Evolutionary conservation across 2,113 vertebrate genomes (phyloP).

Genomic region (Myiozetetes cayanensis): DNA sequence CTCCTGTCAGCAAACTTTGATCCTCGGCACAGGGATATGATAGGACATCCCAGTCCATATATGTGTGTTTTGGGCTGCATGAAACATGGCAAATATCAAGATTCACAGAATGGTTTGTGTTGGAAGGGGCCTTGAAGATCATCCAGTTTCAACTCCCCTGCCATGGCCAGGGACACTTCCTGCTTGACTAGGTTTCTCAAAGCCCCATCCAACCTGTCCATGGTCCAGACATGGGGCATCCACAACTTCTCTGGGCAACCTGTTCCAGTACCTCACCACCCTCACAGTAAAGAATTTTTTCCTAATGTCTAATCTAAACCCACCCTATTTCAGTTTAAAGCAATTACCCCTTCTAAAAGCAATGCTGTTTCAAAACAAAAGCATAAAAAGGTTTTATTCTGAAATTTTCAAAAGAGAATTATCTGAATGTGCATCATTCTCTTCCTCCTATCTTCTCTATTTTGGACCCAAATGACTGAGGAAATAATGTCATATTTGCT

Average conservation of each 20-base stretch:
- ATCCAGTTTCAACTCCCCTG: background rate
- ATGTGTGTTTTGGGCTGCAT: rapidly evolving
- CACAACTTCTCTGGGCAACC: background rate
- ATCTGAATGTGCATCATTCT: background rate
- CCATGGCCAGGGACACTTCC: background rate
- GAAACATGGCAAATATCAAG: background rate
- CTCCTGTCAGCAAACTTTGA: background rate
- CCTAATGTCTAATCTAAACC: background rate
- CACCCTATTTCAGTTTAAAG: background rate
- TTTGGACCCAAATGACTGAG: background rate
- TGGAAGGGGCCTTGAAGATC: background rate
- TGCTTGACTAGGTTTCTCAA: background rate
- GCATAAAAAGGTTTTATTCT: background rate
- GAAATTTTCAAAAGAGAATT: background rate
- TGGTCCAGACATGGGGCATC: background rate
- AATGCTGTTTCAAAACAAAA: background rate
- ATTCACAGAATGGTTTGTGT: background rate
- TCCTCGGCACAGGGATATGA: rapidly evolving
- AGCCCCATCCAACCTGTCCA: background rate
- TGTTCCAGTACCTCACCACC: background rate
- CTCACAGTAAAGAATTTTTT: background rate
- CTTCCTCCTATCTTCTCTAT: background rate
- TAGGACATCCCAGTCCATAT: rapidly evolving
- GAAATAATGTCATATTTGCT: background rate
- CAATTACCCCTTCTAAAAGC: background rate